These are phyloP conservation scores for Microplitis deprimator DNA, from an alignment of 2,888 invertebrate genomes.

Conservation along the genomic window DNA sequence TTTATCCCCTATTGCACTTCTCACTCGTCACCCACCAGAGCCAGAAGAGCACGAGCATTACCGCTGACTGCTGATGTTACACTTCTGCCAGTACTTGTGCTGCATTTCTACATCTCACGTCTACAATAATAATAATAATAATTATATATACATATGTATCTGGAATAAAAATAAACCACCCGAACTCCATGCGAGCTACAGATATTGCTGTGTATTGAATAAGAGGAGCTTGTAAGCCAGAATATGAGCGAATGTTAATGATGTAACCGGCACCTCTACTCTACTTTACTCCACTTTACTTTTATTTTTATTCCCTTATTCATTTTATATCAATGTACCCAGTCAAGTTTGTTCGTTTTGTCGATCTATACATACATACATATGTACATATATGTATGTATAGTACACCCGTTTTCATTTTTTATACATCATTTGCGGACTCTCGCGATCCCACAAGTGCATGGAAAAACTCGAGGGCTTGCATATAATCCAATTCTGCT, in stretches of 20 bases:
- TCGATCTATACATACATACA: not conserved
- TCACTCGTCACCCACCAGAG: slow-evolving; percentile 38
- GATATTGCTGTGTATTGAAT: slow-evolving; percentile 12
- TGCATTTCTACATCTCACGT: not conserved
- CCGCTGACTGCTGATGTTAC: not conserved
- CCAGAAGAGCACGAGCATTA: slow-evolving; percentile 9
- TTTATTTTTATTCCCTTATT: slow-evolving; percentile 16
- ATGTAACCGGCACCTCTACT: slow-evolving; percentile 53
- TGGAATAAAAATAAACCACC: not conserved
- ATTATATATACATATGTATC: not conserved
- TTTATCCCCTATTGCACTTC: slow-evolving; percentile 36
- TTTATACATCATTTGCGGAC: slow-evolving; percentile 71
- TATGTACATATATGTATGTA: slow-evolving; percentile 13
- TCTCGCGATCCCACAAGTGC: slow-evolving; percentile 59
- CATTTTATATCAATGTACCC: slow-evolving; percentile 6
- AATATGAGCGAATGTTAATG: slow-evolving; percentile 68
- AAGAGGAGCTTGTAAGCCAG: slow-evolving; percentile 57
- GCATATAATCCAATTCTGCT: slow-evolving; percentile 40
- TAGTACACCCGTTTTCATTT: slow-evolving; percentile 64
- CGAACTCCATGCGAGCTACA: not conserved
- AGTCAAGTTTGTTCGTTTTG: too few species aligned
- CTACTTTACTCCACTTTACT: not conserved
- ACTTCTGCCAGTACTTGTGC: not conserved
- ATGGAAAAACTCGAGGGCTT: slow-evolving; percentile 43
- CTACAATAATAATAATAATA: not conserved